Percentiles rank a stretch among this genome's conserved stretches.
phyloP scores from a whole-genome alignment of 2,113 vertebrate species.

The Hypanus sabinus region DNA sequence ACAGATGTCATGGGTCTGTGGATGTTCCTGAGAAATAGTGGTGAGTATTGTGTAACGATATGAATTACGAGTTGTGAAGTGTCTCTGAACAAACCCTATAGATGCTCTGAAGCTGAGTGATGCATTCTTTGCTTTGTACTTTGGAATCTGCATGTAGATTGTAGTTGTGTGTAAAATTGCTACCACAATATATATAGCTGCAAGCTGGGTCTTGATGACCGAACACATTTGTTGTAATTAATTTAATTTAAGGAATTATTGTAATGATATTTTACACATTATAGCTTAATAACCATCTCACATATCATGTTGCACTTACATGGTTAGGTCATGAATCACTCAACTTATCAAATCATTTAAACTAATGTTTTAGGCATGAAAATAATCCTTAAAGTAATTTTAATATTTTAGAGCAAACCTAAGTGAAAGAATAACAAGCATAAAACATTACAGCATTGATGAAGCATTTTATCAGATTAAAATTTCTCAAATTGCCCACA shows the following conservation, averaged over 20 bases:
- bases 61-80: background rate
- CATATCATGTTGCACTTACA: background rate
- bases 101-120: background rate
- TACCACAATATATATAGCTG: background rate
- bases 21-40: background rate
- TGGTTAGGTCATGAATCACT: background rate
- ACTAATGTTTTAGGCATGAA: background rate
- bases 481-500: background rate
- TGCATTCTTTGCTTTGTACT: background rate
- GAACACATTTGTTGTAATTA: conserved; percentile 16
- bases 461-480: background rate
- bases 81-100: background rate
- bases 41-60: background rate
- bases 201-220: conserved; percentile 29
- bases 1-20: background rate
- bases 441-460: background rate
- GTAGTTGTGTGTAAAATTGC: background rate
- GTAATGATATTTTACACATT: background rate
- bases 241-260: conserved; percentile 10
- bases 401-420: background rate
- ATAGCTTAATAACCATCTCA: background rate
- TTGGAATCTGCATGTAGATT: background rate
- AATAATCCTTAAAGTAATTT: background rate
- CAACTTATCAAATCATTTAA: conserved; percentile 14
- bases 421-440: background rate